Evolutionary conservation across 1,140 invertebrate species (phyloP), one percentile per base, ranked within the genome.

Genomic region (Sitobion miscanthi): DNA sequence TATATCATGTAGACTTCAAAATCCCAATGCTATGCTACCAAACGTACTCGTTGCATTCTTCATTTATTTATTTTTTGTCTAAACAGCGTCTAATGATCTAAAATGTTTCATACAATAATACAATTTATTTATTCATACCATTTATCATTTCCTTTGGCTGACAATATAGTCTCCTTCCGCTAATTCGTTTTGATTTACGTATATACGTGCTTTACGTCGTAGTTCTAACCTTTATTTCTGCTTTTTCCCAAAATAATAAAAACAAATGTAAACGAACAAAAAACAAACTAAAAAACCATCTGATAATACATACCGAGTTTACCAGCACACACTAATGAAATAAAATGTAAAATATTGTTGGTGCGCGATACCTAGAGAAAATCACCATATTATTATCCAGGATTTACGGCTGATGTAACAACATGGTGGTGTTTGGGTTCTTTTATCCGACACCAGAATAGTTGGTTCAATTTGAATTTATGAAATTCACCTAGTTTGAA

Each of bases 151-250:
- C 52, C n/a, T n/a, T 23, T 17, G 47, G 6, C n/a, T n/a, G n/a
- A 35, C 30, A 52, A 88, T 88, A 35, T 88, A 42, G 83, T 87
- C 17, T 14, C 17, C 45, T 86, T 47, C 20, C 86, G 30, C 14
- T 88, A 88, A 88, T 88, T 88, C 86, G 17, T 52, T 88, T 88
- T 52, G 47, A 88, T 88, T 52, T 49, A 87, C 85, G 30, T n/a
- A 11, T 88, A 23, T 88, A 52, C 17, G 20, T 88, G 30, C 45
- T 69, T 7, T 77, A 77, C 30, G 62, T 35, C n/a, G 30, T 77
- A 7, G 83, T 23, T 86, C 62, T 77, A 45, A 45, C 83, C 42
- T 47, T 87, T 87, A 49, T 87, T 49, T 49, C 9, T 25, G 11
- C 14, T 49, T 30, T 30, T 49, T 5, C 5, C 30, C 85, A 4